Percentiles rank a stretch among this genome's conserved stretches.
Evolutionary conservation across 2,797 vertebrate species (phyloP).

Genomic region (Pteropus rufus): DNA sequence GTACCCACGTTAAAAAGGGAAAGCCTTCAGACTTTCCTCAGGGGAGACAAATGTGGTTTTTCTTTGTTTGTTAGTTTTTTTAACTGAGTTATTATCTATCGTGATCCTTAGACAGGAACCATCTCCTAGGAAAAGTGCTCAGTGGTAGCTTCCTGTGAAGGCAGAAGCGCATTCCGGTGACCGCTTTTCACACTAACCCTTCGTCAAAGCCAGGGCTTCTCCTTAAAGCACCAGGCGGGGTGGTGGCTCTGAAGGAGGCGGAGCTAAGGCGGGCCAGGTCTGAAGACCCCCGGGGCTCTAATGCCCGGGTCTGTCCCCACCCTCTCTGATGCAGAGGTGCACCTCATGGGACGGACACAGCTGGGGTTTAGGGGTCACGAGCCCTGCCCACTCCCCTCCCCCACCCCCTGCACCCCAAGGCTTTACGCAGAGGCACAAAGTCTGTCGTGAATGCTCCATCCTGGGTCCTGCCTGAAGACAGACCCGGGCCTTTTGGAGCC

Average conservation of each 20-base stretch:
- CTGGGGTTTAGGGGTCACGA: neutral
- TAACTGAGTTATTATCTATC: neutral
- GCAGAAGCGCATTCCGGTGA: neutral
- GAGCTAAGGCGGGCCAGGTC: neutral
- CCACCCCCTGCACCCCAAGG: accelerated
- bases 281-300: neutral
- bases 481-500: neutral
- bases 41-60: neutral
- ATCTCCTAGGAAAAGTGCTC: neutral
- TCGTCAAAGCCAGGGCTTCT: neutral
- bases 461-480: neutral
- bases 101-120: neutral
- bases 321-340: neutral
- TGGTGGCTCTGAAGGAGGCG: neutral
- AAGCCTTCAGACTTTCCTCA: neutral
- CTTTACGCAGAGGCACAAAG: accelerated
- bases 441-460: neutral
- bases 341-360: neutral
- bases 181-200: neutral
- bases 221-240: neutral
- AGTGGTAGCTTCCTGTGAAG: neutral
- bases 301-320: neutral
- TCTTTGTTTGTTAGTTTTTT: neutral
- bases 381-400: neutral
- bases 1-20: neutral